Evolutionary conservation across 2,113 vertebrate species (phyloP).

Genomic region (Solea solea): DNA sequence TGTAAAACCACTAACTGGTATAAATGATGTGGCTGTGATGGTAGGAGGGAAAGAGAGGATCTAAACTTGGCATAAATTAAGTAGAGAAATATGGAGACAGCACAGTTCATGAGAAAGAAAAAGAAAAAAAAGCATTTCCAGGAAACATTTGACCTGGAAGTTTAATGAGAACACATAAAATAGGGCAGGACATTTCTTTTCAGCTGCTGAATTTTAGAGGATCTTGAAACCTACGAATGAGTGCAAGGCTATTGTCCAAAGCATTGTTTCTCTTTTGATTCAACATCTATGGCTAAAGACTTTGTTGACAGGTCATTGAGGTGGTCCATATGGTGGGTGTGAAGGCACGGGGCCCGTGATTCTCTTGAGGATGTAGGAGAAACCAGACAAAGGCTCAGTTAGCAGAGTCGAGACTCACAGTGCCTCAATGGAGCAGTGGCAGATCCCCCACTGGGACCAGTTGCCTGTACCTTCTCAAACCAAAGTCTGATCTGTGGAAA

Average conservation of each 20-base stretch:
- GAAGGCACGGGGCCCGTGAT: conserved; percentile 55
- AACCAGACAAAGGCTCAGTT: conserved; percentile 72
- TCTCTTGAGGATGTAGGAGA: conserved; percentile 64
- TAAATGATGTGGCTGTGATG: too few relatives aligned
- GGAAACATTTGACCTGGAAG: conserved; percentile 3
- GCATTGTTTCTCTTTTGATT: conserved; percentile 53
- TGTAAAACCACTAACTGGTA: too few relatives aligned
- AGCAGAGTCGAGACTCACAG: conserved; percentile 60
- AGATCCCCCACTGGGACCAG: conserved; percentile 66
- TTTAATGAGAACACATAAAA: background rate
- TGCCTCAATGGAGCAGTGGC: conserved; percentile 65
- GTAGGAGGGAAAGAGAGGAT: too few relatives aligned
- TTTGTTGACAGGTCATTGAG: conserved; percentile 64
- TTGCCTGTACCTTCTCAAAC: conserved; percentile 66
- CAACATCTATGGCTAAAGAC: conserved; percentile 57
- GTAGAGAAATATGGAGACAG: too few relatives aligned
- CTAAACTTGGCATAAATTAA: too few relatives aligned
- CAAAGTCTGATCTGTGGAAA: conserved; percentile 69
- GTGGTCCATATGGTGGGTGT: conserved; percentile 70
- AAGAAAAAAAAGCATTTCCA: too few relatives aligned
- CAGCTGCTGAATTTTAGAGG: background rate
- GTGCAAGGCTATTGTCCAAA: conserved; percentile 46
- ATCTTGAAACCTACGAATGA: conserved; percentile 30
- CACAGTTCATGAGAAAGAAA: too few relatives aligned
- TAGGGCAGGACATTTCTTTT: conserved; percentile 7